These are phyloP conservation scores for Fregata magnificens DNA, from an alignment of 2,113 vertebrate species.

Conservation along the genomic window DNA sequence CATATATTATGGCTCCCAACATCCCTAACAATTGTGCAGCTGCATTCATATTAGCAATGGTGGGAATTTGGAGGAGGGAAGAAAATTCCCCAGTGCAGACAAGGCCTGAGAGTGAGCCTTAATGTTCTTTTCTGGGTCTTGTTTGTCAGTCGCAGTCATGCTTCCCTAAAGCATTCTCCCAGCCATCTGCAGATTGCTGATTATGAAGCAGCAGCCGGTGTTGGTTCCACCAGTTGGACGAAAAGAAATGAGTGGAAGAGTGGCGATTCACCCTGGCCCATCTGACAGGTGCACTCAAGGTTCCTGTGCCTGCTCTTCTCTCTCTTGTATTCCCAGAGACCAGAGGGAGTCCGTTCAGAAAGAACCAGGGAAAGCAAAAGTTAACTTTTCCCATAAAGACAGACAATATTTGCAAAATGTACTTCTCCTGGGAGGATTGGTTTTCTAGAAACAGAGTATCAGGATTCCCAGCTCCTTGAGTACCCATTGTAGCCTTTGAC, in stretches of 20 bases:
- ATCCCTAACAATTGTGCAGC: conserved; percentile 54
- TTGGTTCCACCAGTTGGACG: background rate
- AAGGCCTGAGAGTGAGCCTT: conserved; percentile 23
- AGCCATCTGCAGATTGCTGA: conserved; percentile 9
- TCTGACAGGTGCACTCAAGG: background rate
- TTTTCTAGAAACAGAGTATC: background rate
- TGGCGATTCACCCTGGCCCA: background rate
- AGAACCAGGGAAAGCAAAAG: background rate
- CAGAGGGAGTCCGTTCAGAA: background rate
- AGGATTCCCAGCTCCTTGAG: background rate
- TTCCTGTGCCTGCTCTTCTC: background rate
- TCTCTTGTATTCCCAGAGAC: background rate
- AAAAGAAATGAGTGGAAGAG: background rate
- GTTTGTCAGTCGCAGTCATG: conserved; percentile 18
- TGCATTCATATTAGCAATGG: conserved; percentile 42
- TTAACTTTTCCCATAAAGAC: background rate
- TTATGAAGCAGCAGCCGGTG: background rate
- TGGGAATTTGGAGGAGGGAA: conserved; percentile 45
- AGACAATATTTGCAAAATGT: background rate
- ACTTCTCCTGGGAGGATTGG: background rate
- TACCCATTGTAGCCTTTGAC: background rate
- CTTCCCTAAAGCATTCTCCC: conserved; percentile 20
- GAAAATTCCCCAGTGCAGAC: conserved; percentile 24
- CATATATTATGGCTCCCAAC: conserved; percentile 44
- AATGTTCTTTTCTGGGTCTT: conserved; percentile 17